Conservation (phyloP, 2,113 vertebrate genomes). For the Taxidea taxus region DNA sequence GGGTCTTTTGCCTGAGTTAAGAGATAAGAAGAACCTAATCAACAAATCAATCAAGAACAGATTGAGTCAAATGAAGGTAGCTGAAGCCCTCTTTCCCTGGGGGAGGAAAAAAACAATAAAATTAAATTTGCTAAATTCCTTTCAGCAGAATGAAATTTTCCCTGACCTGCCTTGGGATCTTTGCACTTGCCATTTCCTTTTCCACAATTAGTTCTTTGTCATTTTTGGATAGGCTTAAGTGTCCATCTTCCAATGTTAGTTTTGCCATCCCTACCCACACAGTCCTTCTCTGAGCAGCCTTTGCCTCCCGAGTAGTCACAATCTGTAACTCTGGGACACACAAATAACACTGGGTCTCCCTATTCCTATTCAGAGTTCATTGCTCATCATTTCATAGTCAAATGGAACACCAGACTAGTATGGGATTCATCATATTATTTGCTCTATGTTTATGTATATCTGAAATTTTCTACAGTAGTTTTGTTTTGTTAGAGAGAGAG, state of each 20-base stretch:
- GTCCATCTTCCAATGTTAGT: not conserved
- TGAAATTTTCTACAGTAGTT: not conserved
- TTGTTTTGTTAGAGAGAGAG: too few species aligned
- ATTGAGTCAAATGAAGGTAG: not conserved
- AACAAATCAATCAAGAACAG: not conserved
- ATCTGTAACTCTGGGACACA: not conserved
- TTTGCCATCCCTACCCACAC: not conserved
- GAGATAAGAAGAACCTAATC: not conserved
- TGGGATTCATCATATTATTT: not conserved
- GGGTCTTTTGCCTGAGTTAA: not conserved
- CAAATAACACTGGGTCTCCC: not conserved
- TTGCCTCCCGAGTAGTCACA: not conserved
- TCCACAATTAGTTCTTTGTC: not conserved
- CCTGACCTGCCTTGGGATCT: not conserved
- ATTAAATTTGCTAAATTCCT: not conserved
- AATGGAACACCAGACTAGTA: not conserved
- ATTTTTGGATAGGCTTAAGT: not conserved
- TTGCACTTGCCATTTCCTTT: not conserved
- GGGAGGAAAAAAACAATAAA: not conserved
- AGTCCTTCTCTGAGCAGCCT: not conserved
- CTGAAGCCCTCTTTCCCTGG: not conserved
- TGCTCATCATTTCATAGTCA: not conserved
- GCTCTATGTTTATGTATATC: not conserved
- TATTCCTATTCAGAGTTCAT: not conserved
- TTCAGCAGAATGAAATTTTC: not conserved